Evolutionary conservation across 1,140 invertebrate genomes (phyloP).

Genomic region (Vollenhovia emeryi): DNA sequence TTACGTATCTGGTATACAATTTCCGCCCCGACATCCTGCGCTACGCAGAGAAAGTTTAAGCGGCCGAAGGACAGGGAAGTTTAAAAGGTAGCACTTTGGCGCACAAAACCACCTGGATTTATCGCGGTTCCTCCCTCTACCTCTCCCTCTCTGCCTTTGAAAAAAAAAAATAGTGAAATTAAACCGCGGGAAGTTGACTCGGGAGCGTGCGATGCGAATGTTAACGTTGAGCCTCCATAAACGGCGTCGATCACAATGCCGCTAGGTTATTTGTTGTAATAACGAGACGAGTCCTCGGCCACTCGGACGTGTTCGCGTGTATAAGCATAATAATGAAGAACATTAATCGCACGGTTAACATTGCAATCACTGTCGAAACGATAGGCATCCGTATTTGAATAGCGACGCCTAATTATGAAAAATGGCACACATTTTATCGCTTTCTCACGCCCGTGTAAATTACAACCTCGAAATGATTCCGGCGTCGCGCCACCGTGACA

Average conservation of each 20-base stretch:
- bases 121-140: not conserved
- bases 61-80: slow-evolving; percentile 4
- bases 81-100: slow-evolving; percentile 12
- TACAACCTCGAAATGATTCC: not conserved
- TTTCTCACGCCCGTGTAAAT: slow-evolving; percentile 3
- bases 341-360: not conserved
- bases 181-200: not conserved
- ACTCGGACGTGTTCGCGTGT: not conserved
- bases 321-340: not conserved
- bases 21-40: not conserved
- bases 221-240: not conserved
- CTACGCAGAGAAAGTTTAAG: slow-evolving; percentile 24
- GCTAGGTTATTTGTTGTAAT: slow-evolving; percentile 18
- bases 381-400: not conserved
- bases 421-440: not conserved
- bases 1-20: not conserved
- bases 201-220: not conserved
- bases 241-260: not conserved
- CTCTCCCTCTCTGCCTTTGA: not conserved
- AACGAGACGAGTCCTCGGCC: not conserved
- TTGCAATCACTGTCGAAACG: slow-evolving; percentile 14
- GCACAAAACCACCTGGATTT: slow-evolving; percentile 3
- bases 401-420: slow-evolving; percentile 19
- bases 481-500: not conserved
- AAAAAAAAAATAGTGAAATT: not conserved